These are phyloP conservation scores for Lophius piscatorius DNA, from an alignment of 2,113 vertebrate genomes.

Conservation along the genomic window DNA sequence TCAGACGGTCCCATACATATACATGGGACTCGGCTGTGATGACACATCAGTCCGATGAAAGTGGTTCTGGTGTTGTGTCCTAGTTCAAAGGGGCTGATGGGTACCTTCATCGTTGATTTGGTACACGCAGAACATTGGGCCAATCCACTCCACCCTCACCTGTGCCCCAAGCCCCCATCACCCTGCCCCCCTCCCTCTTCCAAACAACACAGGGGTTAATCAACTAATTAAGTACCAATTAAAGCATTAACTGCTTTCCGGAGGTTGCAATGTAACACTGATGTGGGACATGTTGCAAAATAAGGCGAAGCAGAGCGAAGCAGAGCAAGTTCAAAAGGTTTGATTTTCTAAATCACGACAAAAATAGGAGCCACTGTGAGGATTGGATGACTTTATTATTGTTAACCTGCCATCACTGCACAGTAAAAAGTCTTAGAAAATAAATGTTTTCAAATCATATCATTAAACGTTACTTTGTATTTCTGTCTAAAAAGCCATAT, in stretches of 20 bases:
- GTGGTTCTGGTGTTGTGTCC: slow-evolving; percentile 74
- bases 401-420: not conserved
- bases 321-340: slow-evolving; percentile 52
- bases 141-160: slow-evolving; percentile 69
- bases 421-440: not conserved
- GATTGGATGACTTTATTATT: slow-evolving; percentile 17
- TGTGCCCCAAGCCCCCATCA: slow-evolving; percentile 27
- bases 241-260: slow-evolving; percentile 61
- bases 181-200: slow-evolving; percentile 8
- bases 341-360: slow-evolving; percentile 47
- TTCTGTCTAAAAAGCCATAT: not conserved
- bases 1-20: slow-evolving; percentile 78
- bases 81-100: slow-evolving; percentile 71
- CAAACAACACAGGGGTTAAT: slow-evolving; percentile 62
- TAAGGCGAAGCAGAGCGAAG: slow-evolving; percentile 47
- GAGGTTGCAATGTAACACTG: slow-evolving; percentile 46
- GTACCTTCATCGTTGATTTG: slow-evolving; percentile 65
- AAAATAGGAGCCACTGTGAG: slow-evolving; percentile 11
- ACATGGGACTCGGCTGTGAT: slow-evolving; percentile 76
- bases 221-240: slow-evolving; percentile 79
- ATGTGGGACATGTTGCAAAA: slow-evolving; percentile 44
- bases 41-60: slow-evolving; percentile 75
- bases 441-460: slow-evolving; percentile 16
- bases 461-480: not conserved
- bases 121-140: slow-evolving; percentile 76